Evolutionary conservation across 2,888 invertebrate species (phyloP), one percentile per base, ranked within the genome.

Genomic region (Leucozona laternaria): DNA sequence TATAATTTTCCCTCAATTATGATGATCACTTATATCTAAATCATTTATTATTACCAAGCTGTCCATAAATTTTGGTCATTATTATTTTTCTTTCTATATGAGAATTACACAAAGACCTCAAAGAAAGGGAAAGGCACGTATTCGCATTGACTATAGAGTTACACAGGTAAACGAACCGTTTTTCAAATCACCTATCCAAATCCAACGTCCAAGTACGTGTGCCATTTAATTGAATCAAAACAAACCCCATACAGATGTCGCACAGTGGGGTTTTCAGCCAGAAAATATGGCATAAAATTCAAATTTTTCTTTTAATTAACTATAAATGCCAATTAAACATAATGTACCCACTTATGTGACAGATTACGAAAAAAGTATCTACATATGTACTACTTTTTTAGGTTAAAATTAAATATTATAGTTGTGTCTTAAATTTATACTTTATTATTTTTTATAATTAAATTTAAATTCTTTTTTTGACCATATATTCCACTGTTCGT

Each of bases 101-200:
- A 53, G 37, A 37, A 68, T 25, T 40, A 57, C 57, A 43, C 43
- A 79, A 84, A 84, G 75, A 60, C 71, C 72, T 57, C n/a, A 78
- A 81, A 78, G 85, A 86, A 86, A 86, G 78, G 85, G 81, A 81
- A 86, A 81, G 81, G 81, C 85, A 86, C 85, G 81, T 85, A 79
- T 70, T 31, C 55, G n/a, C n/a, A 75, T 43, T 20, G 60, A 22
- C 57, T 31, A 72, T 62, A 20, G 43, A 43, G 20, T 43, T 45
- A 25, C 57, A 53, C 66, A 81, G 64, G 62, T 81, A 86, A 78
- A 70, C 62, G 73, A 81, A 73, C 60, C 76, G 55, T 79, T 82
- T 82, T 50, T 50, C 58, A 57, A 77, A 64, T 31, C 70, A 55
- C 34, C 50, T 53, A 53, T 62, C 72, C 40, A 70, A 45, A 55